Evolutionary conservation across 2,113 vertebrate species (phyloP).

Genomic region (pig (Sus scrofa)): T2T-Sscrofa CM000817.6:46404001-46404500

Average conservation of each 20-base stretch:
- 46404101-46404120: too few relatives aligned
- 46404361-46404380: neutral
- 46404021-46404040: too few relatives aligned
- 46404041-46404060: too few relatives aligned
- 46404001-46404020: too few relatives aligned
- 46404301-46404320: neutral
- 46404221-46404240: constrained; percentile 12
- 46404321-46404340: neutral
- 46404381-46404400: neutral
- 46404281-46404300: neutral
- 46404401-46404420: neutral
- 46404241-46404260: neutral
- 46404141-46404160: too few relatives aligned
- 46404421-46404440: neutral
- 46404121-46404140: too few relatives aligned
- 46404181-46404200: too few relatives aligned
- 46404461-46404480: neutral
- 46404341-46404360: too few relatives aligned
- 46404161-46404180: too few relatives aligned
- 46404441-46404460: neutral
- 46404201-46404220: neutral
- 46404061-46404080: too few relatives aligned
- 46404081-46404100: too few relatives aligned
- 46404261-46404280: neutral
- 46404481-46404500: neutral